Conservation (phyloP, 2,113 vertebrate genomes). For the Spea multiplicata region DNA sequence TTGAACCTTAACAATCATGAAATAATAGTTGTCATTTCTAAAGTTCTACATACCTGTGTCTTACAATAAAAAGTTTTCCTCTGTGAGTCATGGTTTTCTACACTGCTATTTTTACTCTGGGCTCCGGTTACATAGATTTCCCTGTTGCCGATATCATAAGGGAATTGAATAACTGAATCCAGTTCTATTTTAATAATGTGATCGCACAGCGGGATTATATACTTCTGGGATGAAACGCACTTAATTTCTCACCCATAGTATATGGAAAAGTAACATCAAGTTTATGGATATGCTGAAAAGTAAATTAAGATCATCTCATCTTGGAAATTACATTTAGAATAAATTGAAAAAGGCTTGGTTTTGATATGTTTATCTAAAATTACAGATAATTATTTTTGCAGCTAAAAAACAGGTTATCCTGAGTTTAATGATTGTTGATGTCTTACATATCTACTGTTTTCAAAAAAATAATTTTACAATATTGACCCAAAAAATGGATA, state of each 20-base stretch:
- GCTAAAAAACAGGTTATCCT: neutral
- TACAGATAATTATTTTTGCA: neutral
- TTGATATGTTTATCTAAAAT: slow-evolving; percentile 6
- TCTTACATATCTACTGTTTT: neutral
- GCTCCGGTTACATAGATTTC: slow-evolving; percentile 22
- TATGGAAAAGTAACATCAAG: neutral
- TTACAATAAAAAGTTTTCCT: neutral
- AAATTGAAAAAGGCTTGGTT: neutral
- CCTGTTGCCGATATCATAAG: slow-evolving; percentile 9
- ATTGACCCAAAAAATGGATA: neutral
- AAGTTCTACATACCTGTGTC: neutral
- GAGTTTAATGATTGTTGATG: neutral
- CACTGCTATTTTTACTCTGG: neutral
- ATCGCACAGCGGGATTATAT: slow-evolving; percentile 2
- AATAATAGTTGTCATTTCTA: neutral
- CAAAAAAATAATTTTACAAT: neutral
- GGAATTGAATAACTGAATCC: slow-evolving; percentile 7
- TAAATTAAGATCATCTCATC: neutral
- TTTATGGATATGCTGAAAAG: neutral
- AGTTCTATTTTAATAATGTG: slow-evolving; percentile 33
- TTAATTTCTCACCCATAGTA: slow-evolving; percentile 40
- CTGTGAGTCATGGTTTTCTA: neutral
- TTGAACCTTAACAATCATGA: neutral
- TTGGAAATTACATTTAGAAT: neutral
- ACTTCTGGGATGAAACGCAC: slow-evolving; percentile 7